phyloP scores from a whole-genome alignment of 2,797 vertebrate species.

The Valencia hispanica region DNA sequence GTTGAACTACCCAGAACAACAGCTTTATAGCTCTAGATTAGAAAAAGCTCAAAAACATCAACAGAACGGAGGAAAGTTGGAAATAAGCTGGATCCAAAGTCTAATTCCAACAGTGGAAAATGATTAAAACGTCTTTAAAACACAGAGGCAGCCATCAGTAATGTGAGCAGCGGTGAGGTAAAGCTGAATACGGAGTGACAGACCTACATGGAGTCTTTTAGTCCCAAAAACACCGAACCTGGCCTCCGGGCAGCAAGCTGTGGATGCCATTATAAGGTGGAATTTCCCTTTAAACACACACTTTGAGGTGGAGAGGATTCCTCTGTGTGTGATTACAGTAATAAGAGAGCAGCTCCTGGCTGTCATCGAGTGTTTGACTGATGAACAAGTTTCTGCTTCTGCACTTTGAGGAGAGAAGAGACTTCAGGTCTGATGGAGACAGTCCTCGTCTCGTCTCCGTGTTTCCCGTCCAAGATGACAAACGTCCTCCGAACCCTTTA shows the following conservation, averaged over 20 bases:
- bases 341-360: conserved; percentile 44
- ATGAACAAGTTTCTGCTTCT: conserved; percentile 8
- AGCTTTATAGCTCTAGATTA: too few species aligned
- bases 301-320: conserved; percentile 27
- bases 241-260: not conserved
- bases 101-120: not conserved
- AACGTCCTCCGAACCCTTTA: not conserved
- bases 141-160: not conserved
- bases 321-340: conserved; percentile 57
- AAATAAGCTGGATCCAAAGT: not conserved
- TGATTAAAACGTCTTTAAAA: not conserved
- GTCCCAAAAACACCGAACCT: not conserved
- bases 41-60: too few species aligned
- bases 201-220: not conserved
- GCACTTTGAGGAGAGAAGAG: not conserved
- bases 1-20: too few species aligned
- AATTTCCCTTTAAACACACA: conserved; percentile 41
- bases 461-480: not conserved
- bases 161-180: not conserved
- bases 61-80: too few species aligned
- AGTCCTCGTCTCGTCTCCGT: not conserved
- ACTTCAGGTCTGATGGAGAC: not conserved
- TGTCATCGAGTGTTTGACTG: conserved; percentile 38
- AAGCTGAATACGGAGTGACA: not conserved
- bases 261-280: conserved; percentile 27